Base-by-base conservation (phyloP, 2,888 invertebrate genomes). In the Ophion costatus region DNA sequence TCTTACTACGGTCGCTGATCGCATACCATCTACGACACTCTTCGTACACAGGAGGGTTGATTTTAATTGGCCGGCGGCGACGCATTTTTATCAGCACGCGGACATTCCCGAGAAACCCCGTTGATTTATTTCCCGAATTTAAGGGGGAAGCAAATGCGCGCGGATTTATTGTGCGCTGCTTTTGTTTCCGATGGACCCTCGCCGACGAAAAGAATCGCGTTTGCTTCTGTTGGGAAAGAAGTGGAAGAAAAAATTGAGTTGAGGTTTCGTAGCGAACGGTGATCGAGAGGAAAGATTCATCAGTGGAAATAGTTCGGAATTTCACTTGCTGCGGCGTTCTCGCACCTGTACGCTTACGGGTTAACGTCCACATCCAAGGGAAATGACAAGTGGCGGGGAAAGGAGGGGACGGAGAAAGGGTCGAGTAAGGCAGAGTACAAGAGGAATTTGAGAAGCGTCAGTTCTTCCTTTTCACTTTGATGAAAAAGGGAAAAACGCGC, bases 11-110 rank as follows among this genome's bases (percentile, higher is more conserved):
- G 75, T 64, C 78, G 82, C 86, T 87, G 87, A 84, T 81, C 83
- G 89, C 91, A 91, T 91, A 90, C 87, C 90, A 90, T 91, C 89
- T 89, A 90, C 87, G 75, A 51, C 51, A 69, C 56, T 69, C 74
- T 64, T 57, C 20, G 22, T 38, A 38, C 38, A 17, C 22, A 29
- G 63, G 29, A 63, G 73, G 81, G 77, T 56, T 73, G 56, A 80
- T 80, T 79, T 83, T 86, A 86, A 86, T 86, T 85, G 83, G 83
- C 79, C 75, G 33, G 38, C 59, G 51, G 14, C 64, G 63, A 66
- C 14, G 42, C 20, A 24, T 61, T 61, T 74, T 63, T 75, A 24
- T n/a, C 51, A 11, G 56, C 22, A 24, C 42, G 33, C 76, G 38
- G 56, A 80, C 61, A 83, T 76, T 79, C 66, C 61, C 61, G 38